Evolutionary conservation across 2,113 vertebrate species (phyloP).

Genomic region (Chunga burmeisteri): DNA sequence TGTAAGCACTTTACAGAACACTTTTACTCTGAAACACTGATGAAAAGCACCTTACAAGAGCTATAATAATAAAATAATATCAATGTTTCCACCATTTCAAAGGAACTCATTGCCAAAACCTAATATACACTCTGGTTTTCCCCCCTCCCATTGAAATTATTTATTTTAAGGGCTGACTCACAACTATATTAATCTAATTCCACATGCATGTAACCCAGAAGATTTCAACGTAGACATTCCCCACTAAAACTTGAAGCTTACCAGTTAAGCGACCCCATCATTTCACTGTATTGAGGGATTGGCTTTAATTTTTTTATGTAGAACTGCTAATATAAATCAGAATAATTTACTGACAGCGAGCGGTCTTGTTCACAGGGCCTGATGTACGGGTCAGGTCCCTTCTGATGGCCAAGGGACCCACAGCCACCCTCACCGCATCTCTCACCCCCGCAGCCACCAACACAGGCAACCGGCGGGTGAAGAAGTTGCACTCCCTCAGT

Average conservation of each 20-base stretch:
- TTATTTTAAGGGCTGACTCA: neutral
- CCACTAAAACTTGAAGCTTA: neutral
- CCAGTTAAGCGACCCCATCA: neutral
- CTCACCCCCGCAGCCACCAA: neutral
- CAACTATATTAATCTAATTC: neutral
- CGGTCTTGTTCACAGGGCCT: neutral
- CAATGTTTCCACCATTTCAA: neutral
- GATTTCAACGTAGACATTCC: neutral
- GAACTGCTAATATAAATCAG: neutral
- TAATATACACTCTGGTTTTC: neutral
- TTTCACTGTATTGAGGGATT: neutral
- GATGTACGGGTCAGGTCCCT: neutral
- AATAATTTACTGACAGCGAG: neutral
- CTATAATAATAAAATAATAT: neutral
- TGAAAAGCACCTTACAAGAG: neutral
- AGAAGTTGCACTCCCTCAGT: neutral
- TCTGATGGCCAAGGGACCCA: neutral
- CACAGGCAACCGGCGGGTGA: neutral
- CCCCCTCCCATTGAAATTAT: too few species aligned
- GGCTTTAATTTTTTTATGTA: neutral
- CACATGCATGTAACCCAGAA: neutral
- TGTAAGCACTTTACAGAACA: constrained; percentile 15
- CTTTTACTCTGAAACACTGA: neutral
- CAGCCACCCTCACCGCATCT: neutral
- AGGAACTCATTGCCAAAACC: neutral